Conservation (phyloP, 1,140 invertebrate species). For the Augochlora pura region DNA sequence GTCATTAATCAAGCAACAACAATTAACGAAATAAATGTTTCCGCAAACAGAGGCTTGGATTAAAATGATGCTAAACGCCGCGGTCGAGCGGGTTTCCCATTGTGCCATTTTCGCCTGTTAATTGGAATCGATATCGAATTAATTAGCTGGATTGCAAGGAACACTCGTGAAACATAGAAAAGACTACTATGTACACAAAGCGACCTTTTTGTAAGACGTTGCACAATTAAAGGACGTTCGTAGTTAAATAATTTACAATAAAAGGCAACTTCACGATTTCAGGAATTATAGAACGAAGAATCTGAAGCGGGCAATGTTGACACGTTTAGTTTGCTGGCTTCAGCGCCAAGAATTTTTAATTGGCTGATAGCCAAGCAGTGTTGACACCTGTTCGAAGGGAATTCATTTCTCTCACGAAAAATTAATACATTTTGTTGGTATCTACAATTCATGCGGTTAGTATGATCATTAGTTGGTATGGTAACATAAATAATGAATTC, state of each 20-base stretch:
- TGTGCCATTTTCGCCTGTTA: not conserved
- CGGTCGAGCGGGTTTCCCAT: not conserved
- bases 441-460: not conserved
- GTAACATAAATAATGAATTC: too few species aligned
- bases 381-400: too few species aligned
- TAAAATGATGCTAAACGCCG: not conserved
- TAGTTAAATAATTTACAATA: too few species aligned
- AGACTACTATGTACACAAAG: too few species aligned
- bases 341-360: not conserved
- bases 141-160: not conserved
- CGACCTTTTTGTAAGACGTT: too few species aligned
- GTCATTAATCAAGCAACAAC: not conserved
- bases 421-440: not conserved
- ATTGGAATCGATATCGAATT: not conserved
- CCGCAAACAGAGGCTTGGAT: not conserved
- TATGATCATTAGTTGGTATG: not conserved
- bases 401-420: not conserved
- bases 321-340: too few species aligned
- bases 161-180: too few species aligned
- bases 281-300: too few species aligned
- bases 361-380: not conserved
- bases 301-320: too few species aligned
- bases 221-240: too few species aligned
- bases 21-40: not conserved
- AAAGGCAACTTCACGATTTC: too few species aligned